Evolutionary conservation across 2,797 vertebrate species (phyloP).

Genomic region (Euthynnus affinis): DNA sequence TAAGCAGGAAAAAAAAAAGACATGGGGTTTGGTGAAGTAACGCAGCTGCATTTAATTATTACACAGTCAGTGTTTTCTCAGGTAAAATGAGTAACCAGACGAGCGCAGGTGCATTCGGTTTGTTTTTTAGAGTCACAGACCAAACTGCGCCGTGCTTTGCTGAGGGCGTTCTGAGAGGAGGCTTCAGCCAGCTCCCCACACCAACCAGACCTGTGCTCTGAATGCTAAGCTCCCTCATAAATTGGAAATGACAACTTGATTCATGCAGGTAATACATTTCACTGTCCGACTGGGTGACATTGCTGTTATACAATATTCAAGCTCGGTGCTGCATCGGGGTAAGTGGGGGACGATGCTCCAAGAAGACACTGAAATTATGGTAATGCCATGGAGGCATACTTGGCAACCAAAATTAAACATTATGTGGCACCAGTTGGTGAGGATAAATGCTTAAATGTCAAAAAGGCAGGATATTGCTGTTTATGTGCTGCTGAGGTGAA

Average conservation of each 20-base stretch:
- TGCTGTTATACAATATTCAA: slow-evolving; percentile 60
- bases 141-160: slow-evolving; percentile 1
- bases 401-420: slow-evolving; percentile 36
- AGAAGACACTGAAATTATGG: slow-evolving; percentile 42
- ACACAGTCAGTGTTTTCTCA: slow-evolving; percentile 17
- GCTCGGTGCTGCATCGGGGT: slow-evolving; percentile 36
- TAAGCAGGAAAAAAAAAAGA: slow-evolving; percentile 8
- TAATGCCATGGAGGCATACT: slow-evolving; percentile 22
- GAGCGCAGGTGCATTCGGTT: slow-evolving; percentile 6
- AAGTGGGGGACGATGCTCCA: slow-evolving; percentile 15
- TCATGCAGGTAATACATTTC: slow-evolving; percentile 73
- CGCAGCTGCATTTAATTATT: slow-evolving; percentile 27
- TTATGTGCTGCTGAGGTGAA: not conserved
- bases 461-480: not conserved
- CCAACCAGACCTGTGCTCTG: slow-evolving; percentile 45
- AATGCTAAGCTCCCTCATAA: slow-evolving; percentile 68
- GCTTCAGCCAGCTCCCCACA: slow-evolving; percentile 18
- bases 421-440: slow-evolving; percentile 38
- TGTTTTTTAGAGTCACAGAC: slow-evolving; percentile 19
- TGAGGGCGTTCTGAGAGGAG: not conserved
- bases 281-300: slow-evolving; percentile 64
- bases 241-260: slow-evolving; percentile 79
- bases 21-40: not conserved
- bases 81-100: slow-evolving; percentile 5
- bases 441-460: slow-evolving; percentile 14